Conservation (phyloP, 1,140 invertebrate species). For the Cherax destructor region DNA sequence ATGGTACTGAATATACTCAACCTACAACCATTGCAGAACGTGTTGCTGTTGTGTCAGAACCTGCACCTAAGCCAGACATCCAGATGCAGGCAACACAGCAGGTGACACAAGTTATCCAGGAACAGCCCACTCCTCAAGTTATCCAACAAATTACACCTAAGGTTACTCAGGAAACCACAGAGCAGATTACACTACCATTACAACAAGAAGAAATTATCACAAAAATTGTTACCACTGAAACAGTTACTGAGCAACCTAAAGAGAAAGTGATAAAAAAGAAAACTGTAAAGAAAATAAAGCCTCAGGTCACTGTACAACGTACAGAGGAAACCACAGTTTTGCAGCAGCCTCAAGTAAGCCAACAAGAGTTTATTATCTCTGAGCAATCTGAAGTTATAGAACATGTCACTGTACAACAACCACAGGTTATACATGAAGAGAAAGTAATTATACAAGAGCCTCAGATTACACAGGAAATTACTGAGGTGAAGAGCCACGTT, state of each 20-base stretch:
- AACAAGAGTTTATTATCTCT: slow-evolving; percentile 24
- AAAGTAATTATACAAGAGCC: slow-evolving; percentile 21
- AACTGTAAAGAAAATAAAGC: slow-evolving; percentile 6
- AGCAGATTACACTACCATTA: slow-evolving; percentile 36
- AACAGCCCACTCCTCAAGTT: slow-evolving; percentile 41
- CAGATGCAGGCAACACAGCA: slow-evolving; percentile 14
- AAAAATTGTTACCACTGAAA: slow-evolving; percentile 26
- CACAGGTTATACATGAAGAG: slow-evolving; percentile 43
- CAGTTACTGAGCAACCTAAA: slow-evolving; percentile 22
- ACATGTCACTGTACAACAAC: slow-evolving; percentile 13
- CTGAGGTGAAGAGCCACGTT: neutral
- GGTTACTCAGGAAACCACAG: slow-evolving; percentile 7
- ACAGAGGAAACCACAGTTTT: slow-evolving; percentile 28
- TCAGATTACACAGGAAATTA: slow-evolving; percentile 20
- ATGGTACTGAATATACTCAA: slow-evolving; percentile 18
- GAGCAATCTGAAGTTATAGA: slow-evolving; percentile 15
- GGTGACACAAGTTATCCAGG: slow-evolving; percentile 6
- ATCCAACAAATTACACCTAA: slow-evolving; percentile 29
- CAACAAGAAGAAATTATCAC: slow-evolving; percentile 5
- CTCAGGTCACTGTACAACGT: slow-evolving; percentile 8
- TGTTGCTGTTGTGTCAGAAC: slow-evolving; percentile 4
- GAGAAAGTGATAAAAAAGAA: slow-evolving; percentile 26
- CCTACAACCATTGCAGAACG: slow-evolving; percentile 40
- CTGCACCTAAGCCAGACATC: slow-evolving; percentile 15
- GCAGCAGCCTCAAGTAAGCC: slow-evolving; percentile 29